Base-by-base conservation (phyloP, 1,140 invertebrate genomes). In the Arion vulgaris region DNA sequence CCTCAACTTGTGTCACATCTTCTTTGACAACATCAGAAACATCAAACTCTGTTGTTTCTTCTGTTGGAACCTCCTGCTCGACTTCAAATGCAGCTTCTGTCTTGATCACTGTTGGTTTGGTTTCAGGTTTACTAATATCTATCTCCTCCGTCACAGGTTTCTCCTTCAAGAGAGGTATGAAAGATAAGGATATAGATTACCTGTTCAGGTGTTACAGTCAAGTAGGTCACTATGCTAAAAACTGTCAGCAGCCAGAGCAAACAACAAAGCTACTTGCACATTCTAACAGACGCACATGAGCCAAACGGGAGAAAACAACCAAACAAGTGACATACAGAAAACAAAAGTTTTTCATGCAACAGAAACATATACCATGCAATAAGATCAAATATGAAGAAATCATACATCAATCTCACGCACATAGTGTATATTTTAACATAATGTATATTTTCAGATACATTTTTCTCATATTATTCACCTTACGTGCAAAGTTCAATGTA, bases 111-210 rank as follows among this genome's bases (percentile, higher is more conserved):
- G 45, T 23, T 7, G 39, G 32, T 9, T 41, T 36, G 53, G 34
- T 78, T 57, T 78, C 76, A 78, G 0, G 49, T 68, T 78, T 78
- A 7, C 45, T 57, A 39, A 78, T 38, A 23, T 78, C 1, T 13
- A 66, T 78, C 36, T 62, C 76, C 32, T 57, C 51, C 32, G 39
- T 1, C 11, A 36, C 0, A n/a, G 32, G 57, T 28, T 62, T 26
- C 34, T 57, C 76, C 76, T 78, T 78, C 36, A 68, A 78, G 28
- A 78, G 36, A 78, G 36, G 39, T n/a, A 51, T 32, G 15, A 49
- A 78, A 78, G 32, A 49, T 9, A 53, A 26, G 13, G 28, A 19
- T n/a, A 32, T 28, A 66, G 17, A 32, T 66, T 66, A 17, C 28
- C 28, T 7, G 0, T 13, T 66, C 4, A 32, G 28, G 17, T 66